These are phyloP conservation scores for Lasiommata megera DNA, from an alignment of 2,888 invertebrate genomes.

Conservation along the genomic window DNA sequence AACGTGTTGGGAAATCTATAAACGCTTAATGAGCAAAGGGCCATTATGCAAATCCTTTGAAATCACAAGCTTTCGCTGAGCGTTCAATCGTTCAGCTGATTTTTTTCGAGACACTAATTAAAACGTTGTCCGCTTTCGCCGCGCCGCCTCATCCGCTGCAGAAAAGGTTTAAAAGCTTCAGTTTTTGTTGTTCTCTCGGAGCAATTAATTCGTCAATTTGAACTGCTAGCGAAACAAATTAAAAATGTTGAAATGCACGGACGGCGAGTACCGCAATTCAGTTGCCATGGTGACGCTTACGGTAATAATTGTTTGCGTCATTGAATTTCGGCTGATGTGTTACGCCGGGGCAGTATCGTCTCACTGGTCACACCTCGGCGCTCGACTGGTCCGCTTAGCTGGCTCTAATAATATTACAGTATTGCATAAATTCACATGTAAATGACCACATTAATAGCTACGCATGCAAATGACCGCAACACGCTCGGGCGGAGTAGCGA, in stretches of 20 bases:
- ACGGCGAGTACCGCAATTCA: too few relatives aligned
- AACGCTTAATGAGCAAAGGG: background rate
- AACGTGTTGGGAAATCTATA: background rate
- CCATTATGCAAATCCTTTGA: slow-evolving; percentile 8
- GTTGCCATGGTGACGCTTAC: too few relatives aligned
- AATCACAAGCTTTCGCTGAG: slow-evolving; percentile 6
- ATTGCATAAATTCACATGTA: slow-evolving; percentile 1
- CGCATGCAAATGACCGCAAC: background rate
- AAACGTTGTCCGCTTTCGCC: slow-evolving; percentile 4
- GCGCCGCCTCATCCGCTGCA: background rate
- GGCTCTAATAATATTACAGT: background rate
- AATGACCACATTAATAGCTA: background rate
- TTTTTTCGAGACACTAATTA: slow-evolving; percentile 10
- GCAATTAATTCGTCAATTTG: background rate
- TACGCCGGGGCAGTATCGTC: too few relatives aligned
- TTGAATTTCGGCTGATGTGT: too few relatives aligned
- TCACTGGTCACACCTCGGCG: background rate
- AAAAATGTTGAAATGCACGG: too few relatives aligned
- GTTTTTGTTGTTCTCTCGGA: background rate
- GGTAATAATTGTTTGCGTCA: too few relatives aligned
- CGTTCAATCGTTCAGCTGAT: slow-evolving; percentile 1
- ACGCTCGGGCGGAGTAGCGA: too few relatives aligned
- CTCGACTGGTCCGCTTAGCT: background rate
- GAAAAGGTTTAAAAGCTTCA: background rate
- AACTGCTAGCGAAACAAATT: background rate